Conservation (phyloP, 2,888 invertebrate genomes). For the Spilosoma lubricipeda region DNA sequence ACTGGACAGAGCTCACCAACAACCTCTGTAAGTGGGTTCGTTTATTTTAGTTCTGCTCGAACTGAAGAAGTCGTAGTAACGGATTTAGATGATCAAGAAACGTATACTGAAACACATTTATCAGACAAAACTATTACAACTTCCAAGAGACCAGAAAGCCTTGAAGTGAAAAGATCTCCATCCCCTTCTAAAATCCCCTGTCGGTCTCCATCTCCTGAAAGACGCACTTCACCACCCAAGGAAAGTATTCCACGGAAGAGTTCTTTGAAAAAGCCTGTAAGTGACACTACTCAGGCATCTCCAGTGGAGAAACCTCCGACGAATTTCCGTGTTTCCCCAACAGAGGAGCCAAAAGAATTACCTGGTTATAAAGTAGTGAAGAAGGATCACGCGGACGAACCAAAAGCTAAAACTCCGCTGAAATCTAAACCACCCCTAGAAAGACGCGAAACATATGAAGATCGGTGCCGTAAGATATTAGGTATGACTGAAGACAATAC, state of each 20-base stretch:
- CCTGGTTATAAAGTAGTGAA: constrained; percentile 63
- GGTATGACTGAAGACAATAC: constrained; percentile 85
- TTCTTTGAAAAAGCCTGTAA: constrained; percentile 78
- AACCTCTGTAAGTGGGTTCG: constrained; percentile 85
- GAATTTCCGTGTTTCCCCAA: constrained; percentile 75
- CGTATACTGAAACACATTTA: constrained; percentile 51
- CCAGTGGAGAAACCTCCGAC: constrained; percentile 78
- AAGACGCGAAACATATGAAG: constrained; percentile 90
- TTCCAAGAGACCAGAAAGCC: constrained; percentile 56
- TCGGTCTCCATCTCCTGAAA: constrained; percentile 76
- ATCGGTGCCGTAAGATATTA: constrained; percentile 89
- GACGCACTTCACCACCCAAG: constrained; percentile 62
- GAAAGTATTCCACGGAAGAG: constrained; percentile 79
- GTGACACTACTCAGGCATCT: constrained; percentile 58
- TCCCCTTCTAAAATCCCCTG: constrained; percentile 80
- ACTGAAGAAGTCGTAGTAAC: constrained; percentile 67
- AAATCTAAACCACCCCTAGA: constrained; percentile 86
- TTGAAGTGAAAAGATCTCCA: constrained; percentile 59
- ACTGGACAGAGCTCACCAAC: constrained; percentile 85
- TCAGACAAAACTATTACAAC: constrained; percentile 45
- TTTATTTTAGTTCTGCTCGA: constrained; percentile 74
- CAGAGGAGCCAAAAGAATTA: constrained; percentile 62
- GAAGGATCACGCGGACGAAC: constrained; percentile 64
- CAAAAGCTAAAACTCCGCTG: constrained; percentile 56
- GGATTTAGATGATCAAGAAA: constrained; percentile 72